Base-by-base conservation (phyloP, 2,888 invertebrate species). In the Mesochorus sp. region DNA sequence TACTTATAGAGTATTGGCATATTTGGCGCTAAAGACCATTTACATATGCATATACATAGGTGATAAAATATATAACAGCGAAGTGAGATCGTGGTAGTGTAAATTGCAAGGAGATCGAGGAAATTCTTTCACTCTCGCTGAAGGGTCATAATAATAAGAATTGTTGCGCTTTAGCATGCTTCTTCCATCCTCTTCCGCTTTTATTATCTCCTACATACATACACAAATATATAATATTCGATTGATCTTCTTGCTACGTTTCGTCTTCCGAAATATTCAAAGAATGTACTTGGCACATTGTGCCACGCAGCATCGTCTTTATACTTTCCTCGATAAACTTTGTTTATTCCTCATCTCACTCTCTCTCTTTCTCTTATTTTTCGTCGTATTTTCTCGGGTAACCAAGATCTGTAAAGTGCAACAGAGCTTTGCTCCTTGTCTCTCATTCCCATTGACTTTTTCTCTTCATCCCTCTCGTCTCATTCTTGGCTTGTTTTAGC, bases 401-500 rank as follows among this genome's bases (percentile, higher is more conserved):
- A 26, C 10, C 24, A n/a, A n/a, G 24, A 51, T 51, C 64, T 37
- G 47, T 14, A 4, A 51, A 51, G 14, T 26, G 51, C 28, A 26
- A 51, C 24, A 26, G 12, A 12, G 12, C 6, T 31, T 31, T 31
- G 1, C 2, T 2, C 1, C 47, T 2, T 21, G 19, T 21, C 34
- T 34, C 21, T 34, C 47, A 6, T 42, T 26, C 6, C 34, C 34
- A 37, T 28, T 47, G 10, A 6, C 47, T 14, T 49, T 19, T 21
- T 44, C 61, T 21, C 21, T 44, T 12, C 14, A 24, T 47, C 17
- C 21, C 37, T 28, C 57, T 57, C 57, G 26, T 57, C 53, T 68
- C 62, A 57, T 73, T 68, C 49, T 55, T 68, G 53, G 68, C 73
- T 81, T 80, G 67, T 79, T 77, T 80, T 80, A 77, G 73, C 75